These are phyloP conservation scores for Lymantria dispar DNA, from an alignment of 2,888 invertebrate species.

Conservation along the genomic window DNA sequence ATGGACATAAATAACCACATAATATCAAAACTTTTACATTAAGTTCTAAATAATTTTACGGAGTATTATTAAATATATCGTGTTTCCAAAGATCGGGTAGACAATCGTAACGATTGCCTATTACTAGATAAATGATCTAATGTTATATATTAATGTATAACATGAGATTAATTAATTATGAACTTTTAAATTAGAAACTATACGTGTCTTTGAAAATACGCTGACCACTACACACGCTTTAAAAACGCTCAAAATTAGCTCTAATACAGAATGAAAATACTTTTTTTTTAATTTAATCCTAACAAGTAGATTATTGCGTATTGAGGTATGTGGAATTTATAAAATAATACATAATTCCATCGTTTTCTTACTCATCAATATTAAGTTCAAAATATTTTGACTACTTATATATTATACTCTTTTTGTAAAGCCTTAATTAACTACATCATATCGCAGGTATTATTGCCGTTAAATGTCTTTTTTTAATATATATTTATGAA, in stretches of 20 bases:
- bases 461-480: not conserved
- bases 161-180: no score
- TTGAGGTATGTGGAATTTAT: not conserved
- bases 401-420: not conserved
- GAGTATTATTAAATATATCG: not conserved
- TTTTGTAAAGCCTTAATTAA: not conserved
- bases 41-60: not conserved
- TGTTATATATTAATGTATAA: not conserved
- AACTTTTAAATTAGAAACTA: no score
- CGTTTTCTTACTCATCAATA: not conserved
- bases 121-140: not conserved
- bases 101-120: not conserved
- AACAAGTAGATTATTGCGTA: not conserved
- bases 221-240: no score
- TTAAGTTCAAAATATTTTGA: not conserved
- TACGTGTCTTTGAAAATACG: no score
- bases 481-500: not conserved
- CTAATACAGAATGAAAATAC: no score
- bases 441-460: not conserved
- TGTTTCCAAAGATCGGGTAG: not conserved
- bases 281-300: no score
- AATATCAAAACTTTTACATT: not conserved
- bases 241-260: no score
- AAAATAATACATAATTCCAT: not conserved
- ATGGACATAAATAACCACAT: constrained; percentile 1